Conservation (phyloP, 2,888 invertebrate genomes). For the Corbicula japonica region DNA sequence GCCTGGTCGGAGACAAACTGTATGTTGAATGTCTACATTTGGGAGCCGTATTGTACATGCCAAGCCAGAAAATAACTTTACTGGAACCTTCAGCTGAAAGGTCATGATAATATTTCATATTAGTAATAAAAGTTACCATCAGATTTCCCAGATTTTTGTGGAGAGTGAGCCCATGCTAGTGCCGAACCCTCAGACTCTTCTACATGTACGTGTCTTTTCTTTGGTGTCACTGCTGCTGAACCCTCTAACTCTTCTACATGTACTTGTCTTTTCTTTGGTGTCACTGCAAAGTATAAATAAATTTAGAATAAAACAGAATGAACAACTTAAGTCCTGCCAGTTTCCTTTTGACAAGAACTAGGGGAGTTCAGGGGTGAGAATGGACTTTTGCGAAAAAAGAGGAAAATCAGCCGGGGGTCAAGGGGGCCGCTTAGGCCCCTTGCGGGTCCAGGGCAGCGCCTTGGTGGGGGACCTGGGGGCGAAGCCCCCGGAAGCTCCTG, state of each 20-base stretch:
- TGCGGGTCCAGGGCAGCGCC: background rate
- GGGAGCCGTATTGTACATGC: conserved; percentile 2
- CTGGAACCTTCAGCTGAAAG: conserved; percentile 2
- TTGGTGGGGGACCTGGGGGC: conserved; percentile 1
- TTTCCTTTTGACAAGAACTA: conserved; percentile 1
- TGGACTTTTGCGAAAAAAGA: too few species aligned
- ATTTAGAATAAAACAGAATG: conserved; percentile 1
- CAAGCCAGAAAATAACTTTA: conserved; percentile 1
- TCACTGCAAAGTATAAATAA: conserved; percentile 1
- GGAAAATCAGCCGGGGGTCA: too few species aligned
- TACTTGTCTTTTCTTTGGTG: conserved; percentile 1
- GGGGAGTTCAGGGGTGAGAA: too few species aligned
- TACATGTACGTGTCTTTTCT: conserved; percentile 1
- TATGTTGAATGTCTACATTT: too few species aligned
- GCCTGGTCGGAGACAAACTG: too few species aligned
- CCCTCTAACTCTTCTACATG: conserved; percentile 2
- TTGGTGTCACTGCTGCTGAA: conserved; percentile 2
- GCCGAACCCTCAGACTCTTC: conserved; percentile 2
- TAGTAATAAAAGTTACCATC: conserved; percentile 1
- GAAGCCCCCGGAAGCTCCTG: too few species aligned
- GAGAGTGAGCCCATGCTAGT: conserved; percentile 1
- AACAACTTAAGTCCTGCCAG: conserved; percentile 2
- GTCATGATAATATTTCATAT: conserved; percentile 1
- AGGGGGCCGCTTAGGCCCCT: too few species aligned
- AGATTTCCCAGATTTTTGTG: conserved; percentile 1